Percentiles rank a stretch among this genome's conserved stretches.
phyloP scores from a whole-genome alignment of 2,113 vertebrate genomes.

The Australoheros scitulus region DNA sequence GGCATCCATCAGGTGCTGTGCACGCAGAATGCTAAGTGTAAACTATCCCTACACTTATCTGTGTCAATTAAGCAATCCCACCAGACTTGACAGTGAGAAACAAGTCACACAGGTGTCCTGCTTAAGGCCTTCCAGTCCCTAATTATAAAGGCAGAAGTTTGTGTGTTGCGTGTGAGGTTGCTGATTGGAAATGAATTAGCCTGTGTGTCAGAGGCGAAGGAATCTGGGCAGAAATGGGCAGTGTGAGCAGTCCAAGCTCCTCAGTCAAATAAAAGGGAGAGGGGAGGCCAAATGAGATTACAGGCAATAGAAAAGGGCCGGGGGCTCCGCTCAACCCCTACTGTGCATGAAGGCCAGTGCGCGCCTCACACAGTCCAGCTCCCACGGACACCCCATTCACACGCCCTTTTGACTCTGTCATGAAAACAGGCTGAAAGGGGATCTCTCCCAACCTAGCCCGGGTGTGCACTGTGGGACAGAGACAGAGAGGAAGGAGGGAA shows the following conservation, averaged over 20 bases:
- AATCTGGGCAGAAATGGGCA: constrained; percentile 72
- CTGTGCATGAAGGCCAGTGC: constrained; percentile 91
- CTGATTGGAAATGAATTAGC: constrained; percentile 76
- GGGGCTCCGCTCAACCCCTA: constrained; percentile 93
- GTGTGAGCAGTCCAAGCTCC: constrained; percentile 80
- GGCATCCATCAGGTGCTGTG: constrained; percentile 42
- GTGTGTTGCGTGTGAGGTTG: constrained; percentile 48
- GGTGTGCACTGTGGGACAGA: constrained; percentile 63
- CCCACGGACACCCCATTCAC: constrained; percentile 94
- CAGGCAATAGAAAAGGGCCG: constrained; percentile 88
- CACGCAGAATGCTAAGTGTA: constrained; percentile 38
- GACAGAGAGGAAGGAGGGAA: constrained; percentile 40
- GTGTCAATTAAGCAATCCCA: constrained; percentile 17
- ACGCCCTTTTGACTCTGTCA: constrained; percentile 96
- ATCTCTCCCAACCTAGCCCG: constrained; percentile 76
- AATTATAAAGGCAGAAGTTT: constrained; percentile 54
- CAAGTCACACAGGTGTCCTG: constrained; percentile 47
- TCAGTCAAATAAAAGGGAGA: constrained; percentile 84
- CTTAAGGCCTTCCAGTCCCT: constrained; percentile 32
- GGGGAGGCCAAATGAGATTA: constrained; percentile 91
- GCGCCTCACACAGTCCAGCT: constrained; percentile 84
- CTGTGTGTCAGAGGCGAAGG: constrained; percentile 75
- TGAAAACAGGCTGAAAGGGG: constrained; percentile 85
- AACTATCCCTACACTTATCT: not conserved
- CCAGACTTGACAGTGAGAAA: constrained; percentile 29